A percentile compares a stretch with the other conserved stretches of the same genome.
phyloP scores from a whole-genome alignment of 2,797 vertebrate species.

The Manis crassicaudata region DNA sequence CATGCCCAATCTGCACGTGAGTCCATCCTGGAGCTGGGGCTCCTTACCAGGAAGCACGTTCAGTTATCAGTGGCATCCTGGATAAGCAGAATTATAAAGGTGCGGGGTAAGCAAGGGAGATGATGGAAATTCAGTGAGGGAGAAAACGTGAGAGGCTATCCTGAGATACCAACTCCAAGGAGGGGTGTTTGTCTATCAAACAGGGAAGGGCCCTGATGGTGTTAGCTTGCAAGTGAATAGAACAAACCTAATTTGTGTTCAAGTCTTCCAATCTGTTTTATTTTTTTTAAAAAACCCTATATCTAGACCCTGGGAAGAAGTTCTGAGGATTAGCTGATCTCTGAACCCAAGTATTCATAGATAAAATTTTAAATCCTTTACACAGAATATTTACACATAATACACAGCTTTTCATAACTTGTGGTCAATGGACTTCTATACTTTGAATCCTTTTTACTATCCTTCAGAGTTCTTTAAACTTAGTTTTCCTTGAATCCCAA shows the following conservation, averaged over 20 bases:
- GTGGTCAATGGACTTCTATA: neutral
- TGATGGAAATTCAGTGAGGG: neutral
- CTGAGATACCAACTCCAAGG: neutral
- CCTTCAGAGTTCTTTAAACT: neutral
- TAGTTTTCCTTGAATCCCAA: neutral
- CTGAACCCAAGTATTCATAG: neutral
- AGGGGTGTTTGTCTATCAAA: neutral
- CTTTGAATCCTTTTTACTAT: neutral
- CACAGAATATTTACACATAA: neutral
- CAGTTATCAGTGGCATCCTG: neutral
- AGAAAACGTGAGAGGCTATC: neutral
- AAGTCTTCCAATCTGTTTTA: neutral
- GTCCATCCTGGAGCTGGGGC: neutral
- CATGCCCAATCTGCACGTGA: neutral
- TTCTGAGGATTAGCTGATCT: neutral
- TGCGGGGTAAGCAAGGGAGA: neutral
- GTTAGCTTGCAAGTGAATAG: neutral
- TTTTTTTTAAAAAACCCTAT: neutral
- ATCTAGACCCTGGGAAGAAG: neutral
- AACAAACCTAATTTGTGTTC: neutral
- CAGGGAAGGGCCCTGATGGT: neutral
- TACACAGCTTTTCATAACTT: neutral
- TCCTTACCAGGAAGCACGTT: neutral
- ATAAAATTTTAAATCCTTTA: neutral
- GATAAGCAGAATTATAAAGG: neutral